Conservation (phyloP, 2,888 invertebrate genomes). For the Amiota minor region DNA sequence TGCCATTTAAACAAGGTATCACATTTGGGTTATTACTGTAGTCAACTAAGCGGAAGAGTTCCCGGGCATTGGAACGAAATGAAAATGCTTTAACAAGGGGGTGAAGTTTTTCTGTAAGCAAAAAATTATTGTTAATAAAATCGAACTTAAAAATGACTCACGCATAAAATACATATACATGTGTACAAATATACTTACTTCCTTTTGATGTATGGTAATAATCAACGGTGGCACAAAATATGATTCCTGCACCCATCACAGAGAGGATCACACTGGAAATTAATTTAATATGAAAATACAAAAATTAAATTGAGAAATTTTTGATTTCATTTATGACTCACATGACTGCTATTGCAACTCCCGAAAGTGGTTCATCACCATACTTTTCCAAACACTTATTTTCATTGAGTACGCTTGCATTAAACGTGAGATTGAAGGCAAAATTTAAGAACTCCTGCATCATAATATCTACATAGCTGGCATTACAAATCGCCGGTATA, state of each 20-base stretch:
- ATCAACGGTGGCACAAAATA: not conserved
- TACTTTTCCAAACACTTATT: constrained; percentile 35
- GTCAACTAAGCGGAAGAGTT: not conserved
- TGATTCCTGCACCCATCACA: constrained; percentile 25
- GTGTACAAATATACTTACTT: not conserved
- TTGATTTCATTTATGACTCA: constrained; percentile 40
- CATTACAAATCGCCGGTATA: constrained; percentile 55
- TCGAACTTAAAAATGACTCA: not conserved
- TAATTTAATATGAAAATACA: not conserved
- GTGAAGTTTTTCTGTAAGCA: not conserved
- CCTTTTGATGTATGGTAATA: not conserved
- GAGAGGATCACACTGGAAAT: constrained; percentile 45
- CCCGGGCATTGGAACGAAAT: not conserved
- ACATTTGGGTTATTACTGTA: not conserved
- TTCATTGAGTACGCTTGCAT: constrained; percentile 21
- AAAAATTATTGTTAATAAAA: not conserved
- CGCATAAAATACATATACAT: not conserved
- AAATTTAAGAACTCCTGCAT: constrained; percentile 42
- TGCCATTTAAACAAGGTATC: not conserved
- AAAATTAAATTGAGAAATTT: not conserved
- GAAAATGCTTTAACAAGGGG: not conserved
- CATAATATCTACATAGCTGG: constrained; percentile 44
- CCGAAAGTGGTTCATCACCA: constrained; percentile 40
- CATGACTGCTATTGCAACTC: constrained; percentile 59
- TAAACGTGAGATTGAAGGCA: constrained; percentile 38